Conservation (phyloP, 2,113 vertebrate genomes). For the Scartelaos histophorus region DNA sequence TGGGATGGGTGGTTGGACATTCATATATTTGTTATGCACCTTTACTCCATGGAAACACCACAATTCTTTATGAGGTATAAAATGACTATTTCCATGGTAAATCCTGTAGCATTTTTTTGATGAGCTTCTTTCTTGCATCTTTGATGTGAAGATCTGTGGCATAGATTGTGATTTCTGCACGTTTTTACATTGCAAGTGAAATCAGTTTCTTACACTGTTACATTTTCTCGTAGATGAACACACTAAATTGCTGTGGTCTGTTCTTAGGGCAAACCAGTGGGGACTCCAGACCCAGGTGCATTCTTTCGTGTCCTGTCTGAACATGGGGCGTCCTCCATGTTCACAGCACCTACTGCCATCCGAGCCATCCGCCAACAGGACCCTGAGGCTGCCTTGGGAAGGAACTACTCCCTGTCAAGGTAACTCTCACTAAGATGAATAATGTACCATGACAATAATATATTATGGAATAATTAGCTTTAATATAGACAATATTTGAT, state of each 20-base stretch:
- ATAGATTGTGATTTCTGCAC: not conserved
- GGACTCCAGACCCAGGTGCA: constrained; percentile 90
- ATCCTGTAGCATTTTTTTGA: not conserved
- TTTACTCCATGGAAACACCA: constrained; percentile 92
- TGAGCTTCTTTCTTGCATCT: not conserved
- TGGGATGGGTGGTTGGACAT: constrained; percentile 98
- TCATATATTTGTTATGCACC: constrained; percentile 97
- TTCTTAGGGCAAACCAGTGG: constrained; percentile 93
- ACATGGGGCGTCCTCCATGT: constrained; percentile 84
- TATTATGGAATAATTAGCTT: not conserved
- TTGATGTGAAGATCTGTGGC: not conserved
- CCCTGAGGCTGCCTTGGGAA: constrained; percentile 81
- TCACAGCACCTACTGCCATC: constrained; percentile 94
- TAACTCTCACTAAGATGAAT: constrained; percentile 52
- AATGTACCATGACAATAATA: not conserved
- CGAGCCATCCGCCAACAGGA: constrained; percentile 97
- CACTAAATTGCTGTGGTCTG: constrained; percentile 4
- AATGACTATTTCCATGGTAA: not conserved
- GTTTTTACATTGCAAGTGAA: not conserved
- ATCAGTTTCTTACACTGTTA: not conserved
- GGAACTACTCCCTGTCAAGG: constrained; percentile 84
- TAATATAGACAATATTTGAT: not conserved
- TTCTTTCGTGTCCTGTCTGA: constrained; percentile 94
- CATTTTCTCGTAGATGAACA: not conserved
- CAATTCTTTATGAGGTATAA: constrained; percentile 91